Evolutionary conservation across 2,888 invertebrate species (phyloP), one percentile per base, ranked within the genome.

Genomic region (Ptilodon capucinus): DNA sequence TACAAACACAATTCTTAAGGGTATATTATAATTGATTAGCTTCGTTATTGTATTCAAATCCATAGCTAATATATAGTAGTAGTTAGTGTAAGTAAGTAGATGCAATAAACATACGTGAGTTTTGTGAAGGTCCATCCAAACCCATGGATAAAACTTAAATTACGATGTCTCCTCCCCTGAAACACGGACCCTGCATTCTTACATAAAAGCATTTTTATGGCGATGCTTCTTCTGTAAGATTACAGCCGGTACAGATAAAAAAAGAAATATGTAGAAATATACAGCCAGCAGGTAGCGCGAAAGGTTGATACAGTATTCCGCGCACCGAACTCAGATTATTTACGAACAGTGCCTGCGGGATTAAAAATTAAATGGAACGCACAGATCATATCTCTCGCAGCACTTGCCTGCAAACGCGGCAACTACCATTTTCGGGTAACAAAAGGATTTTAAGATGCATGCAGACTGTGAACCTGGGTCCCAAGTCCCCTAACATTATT

Each of bases 201-300:
- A 72, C 72, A 74, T 74, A 74, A 74, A 78, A 76, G 51, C 62
- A 65, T 68, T 44, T 74, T 73, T 72, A 68, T 66, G 54, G 46
- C 48, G 32, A 38, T 46, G 45, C 53, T 53, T 46, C 57, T 68
- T 64, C 64, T 54, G 48, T 62, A 60, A 64, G 52, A 66, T 64
- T 53, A 55, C 51, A 56, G 57, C 56, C 43, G 50, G 11, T 54
- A 56, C 42, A 48, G 51, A 38, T 41, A 44, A 39, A 40, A 34
- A 35, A 41, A 59, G 58, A 45, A 42, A 42, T 40, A 42, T 21
- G 40, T 43, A 48, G 38, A 38, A 42, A 2, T n/a, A 43, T 39
- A 32, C 56, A 50, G 52, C 54, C 51, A 46, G 39, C 48, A 51
- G 40, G 47, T 48, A 48, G 55, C n/a, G 45, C 46, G 47, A 34